Percentiles rank a stretch among this genome's conserved stretches.
Evolutionary conservation across 2,113 vertebrate genomes (phyloP).

Genomic region (Carettochelys insculpta): DNA sequence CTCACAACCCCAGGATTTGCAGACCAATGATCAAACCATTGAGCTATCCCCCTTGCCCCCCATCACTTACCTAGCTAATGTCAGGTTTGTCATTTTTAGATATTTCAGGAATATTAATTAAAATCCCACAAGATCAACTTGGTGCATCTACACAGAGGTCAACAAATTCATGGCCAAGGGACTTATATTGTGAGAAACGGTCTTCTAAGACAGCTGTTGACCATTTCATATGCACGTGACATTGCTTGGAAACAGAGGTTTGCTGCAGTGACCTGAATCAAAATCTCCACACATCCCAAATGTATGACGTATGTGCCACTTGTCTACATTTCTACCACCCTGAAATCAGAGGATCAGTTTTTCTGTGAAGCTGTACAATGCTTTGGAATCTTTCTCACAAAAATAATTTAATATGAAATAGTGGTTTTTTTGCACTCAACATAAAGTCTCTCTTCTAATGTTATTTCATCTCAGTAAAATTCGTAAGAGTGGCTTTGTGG

Average conservation of each 20-base stretch:
- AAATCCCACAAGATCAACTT: neutral
- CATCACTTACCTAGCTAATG: conserved; percentile 13
- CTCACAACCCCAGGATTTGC: too few relatives aligned
- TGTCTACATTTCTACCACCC: neutral
- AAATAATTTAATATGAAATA: neutral
- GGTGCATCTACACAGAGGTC: neutral
- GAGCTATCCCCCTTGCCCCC: too few relatives aligned
- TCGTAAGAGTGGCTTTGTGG: fast-evolving
- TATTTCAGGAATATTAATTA: neutral
- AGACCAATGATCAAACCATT: too few relatives aligned
- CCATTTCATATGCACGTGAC: neutral
- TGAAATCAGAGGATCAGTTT: neutral
- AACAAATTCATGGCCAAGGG: neutral
- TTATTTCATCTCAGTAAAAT: neutral
- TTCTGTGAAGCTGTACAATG: neutral
- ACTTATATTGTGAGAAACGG: neutral
- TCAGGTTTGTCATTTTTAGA: neutral
- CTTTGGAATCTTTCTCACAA: neutral
- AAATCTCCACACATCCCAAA: neutral
- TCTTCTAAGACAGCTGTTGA: neutral
- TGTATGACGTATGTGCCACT: neutral
- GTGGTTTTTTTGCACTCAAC: neutral
- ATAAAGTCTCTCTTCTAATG: neutral
- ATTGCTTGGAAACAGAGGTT: neutral
- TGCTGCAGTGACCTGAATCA: neutral